Conservation (phyloP, 2,797 vertebrate species). For the Urocyon cinereoargenteus region DNA sequence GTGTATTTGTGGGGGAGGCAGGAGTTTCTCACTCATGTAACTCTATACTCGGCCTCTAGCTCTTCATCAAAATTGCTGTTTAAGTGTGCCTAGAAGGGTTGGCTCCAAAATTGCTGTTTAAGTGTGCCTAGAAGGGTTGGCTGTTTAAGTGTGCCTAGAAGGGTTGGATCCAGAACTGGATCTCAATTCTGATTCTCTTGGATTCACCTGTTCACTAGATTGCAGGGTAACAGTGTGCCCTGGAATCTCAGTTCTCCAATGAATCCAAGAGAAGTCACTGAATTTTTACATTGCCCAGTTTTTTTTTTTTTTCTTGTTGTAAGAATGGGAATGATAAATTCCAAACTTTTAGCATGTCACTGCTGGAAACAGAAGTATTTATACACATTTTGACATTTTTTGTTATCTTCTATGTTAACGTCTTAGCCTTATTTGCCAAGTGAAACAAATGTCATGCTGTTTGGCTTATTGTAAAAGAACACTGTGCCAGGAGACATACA, state of each 20-base stretch:
- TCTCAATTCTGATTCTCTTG: background rate
- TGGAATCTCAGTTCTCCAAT: background rate
- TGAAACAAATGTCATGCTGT: background rate
- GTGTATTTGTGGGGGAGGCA: rapidly evolving
- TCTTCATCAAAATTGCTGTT: background rate
- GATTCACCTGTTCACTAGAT: background rate
- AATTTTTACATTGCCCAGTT: background rate
- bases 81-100: background rate
- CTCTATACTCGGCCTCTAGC: background rate
- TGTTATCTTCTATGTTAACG: background rate
- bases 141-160: no score
- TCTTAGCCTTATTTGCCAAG: background rate
- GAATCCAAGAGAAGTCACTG: background rate
- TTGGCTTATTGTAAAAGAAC: background rate
- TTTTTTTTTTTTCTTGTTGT: background rate
- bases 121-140: background rate
- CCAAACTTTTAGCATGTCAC: background rate
- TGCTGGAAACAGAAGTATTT: background rate
- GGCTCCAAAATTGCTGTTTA: background rate
- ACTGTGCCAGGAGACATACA: background rate
- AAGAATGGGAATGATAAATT: background rate
- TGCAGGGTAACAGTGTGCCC: background rate
- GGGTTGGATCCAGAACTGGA: no score
- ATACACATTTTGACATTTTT: background rate
- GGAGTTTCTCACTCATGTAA: background rate